These are phyloP conservation scores for Euleptes europaea DNA, from an alignment of 2,113 vertebrate genomes.

Conservation along the genomic window DNA sequence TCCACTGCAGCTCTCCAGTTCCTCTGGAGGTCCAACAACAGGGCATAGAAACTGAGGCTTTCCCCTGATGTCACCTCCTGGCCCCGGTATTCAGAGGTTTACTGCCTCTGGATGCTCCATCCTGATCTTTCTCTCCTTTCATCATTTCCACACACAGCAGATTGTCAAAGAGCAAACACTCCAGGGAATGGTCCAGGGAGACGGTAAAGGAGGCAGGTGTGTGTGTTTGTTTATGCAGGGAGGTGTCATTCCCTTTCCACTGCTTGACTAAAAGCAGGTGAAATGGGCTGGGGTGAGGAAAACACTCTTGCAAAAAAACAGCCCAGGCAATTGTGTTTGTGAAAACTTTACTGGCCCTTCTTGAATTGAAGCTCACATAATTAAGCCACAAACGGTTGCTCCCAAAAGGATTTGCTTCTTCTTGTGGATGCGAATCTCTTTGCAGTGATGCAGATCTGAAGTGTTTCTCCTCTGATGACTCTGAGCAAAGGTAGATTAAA, in stretches of 20 bases:
- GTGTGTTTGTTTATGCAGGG: not conserved
- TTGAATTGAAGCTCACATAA: not conserved
- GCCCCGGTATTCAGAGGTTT: too few relatives aligned
- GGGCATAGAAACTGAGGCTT: too few relatives aligned
- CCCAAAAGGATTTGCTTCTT: not conserved
- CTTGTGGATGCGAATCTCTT: not conserved
- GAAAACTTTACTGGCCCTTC: slow-evolving; percentile 7
- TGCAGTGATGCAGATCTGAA: rapidly evolving
- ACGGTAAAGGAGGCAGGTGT: not conserved
- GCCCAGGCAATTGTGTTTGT: not conserved
- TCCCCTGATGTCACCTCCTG: too few relatives aligned
- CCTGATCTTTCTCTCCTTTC: not conserved
- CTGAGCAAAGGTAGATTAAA: not conserved
- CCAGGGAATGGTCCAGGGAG: not conserved
- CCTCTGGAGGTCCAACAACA: too few relatives aligned
- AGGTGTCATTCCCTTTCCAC: not conserved
- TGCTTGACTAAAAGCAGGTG: not conserved
- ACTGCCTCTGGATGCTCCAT: too few relatives aligned
- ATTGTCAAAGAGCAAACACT: not conserved
- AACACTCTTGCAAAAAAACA: rapidly evolving
- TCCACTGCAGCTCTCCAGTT: too few relatives aligned
- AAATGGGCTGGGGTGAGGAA: not conserved
- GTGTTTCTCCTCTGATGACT: slow-evolving; percentile 6
- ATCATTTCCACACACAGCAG: slow-evolving; percentile 30
- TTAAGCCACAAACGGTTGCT: not conserved